Base-by-base conservation (phyloP, 2,113 vertebrate species). In the Actenoides hombroni region DNA sequence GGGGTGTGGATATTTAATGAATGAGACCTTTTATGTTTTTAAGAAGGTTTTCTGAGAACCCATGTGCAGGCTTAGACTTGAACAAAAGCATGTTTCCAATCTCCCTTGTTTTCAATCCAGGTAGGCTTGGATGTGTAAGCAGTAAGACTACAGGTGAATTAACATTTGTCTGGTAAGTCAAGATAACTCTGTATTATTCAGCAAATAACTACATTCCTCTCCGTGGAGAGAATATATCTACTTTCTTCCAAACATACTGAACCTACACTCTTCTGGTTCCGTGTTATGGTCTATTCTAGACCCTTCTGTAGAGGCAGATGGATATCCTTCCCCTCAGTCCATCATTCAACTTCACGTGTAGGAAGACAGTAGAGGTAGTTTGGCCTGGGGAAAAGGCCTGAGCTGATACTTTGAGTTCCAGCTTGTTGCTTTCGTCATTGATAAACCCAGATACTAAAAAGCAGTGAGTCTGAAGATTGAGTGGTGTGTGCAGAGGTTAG, bases 21-120 rank as follows among this genome's bases (percentile, higher is more conserved):
- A 64, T 86, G 76, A 88, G 70, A 87, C 33, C 70, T 94, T 96
- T 90, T 83, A 31, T 51, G 42, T 20, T 76, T 91, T 84, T 70
- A 59, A 65, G 70, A 87, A 86, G 15, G 8, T 35, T 92, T 95
- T 86, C 79, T 49, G 31, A 94, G 46, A 82, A 79, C 33, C 57
- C 15, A 12, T 51, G 70, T 94, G 31, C 61, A 70, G 80, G 83
- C 61, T 70, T 92, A 71, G 53, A 25, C 69, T 87, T 76, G 61
- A 92, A 85, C 28, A 81, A 56, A 83, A 75, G 76, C 31, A 49
- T 16, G 37, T 90, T 96, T 85, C 42, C 63, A 78, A 6, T 78
- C 77, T 94, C 83, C 44, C 42, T 49, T 46, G 51, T 14, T 77
- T 77, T 94, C 10, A 6, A 35, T 80, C 17, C 31, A 77, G 25